These are phyloP conservation scores for Hippolais icterina DNA, from an alignment of 2,113 vertebrate species.

Conservation along the genomic window DNA sequence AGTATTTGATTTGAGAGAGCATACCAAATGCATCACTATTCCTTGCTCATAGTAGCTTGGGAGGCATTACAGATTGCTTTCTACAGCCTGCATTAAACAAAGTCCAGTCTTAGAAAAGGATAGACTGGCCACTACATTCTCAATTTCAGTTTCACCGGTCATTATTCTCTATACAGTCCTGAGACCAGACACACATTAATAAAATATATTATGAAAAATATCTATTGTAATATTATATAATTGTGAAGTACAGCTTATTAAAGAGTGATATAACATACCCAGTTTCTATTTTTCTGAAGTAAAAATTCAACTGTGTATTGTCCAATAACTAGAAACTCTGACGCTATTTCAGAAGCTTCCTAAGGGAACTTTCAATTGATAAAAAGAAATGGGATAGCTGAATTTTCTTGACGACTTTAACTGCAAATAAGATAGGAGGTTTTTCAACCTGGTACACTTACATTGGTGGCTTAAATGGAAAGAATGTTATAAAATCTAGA, in stretches of 20 bases:
- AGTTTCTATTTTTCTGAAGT: background rate
- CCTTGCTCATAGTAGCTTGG: background rate
- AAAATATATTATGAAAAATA: background rate
- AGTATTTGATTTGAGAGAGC: background rate
- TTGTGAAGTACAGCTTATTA: background rate
- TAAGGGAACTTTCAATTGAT: background rate
- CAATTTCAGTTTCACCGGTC: background rate
- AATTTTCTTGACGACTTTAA: background rate
- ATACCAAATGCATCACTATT: background rate
- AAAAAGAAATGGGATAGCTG: background rate
- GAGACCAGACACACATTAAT: background rate
- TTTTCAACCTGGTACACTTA: background rate
- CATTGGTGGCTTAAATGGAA: background rate
- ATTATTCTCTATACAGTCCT: background rate
- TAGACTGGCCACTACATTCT: background rate
- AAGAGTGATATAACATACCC: background rate
- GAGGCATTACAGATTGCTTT: background rate
- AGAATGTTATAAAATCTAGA: background rate
- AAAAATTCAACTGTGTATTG: background rate
- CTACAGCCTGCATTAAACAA: background rate
- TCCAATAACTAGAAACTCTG: background rate
- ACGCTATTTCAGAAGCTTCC: background rate
- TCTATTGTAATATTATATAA: background rate
- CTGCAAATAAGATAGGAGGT: background rate
- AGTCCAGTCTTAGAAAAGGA: background rate